These are phyloP conservation scores for Channa maculata DNA, from an alignment of 2,113 vertebrate species.

Conservation along the genomic window DNA sequence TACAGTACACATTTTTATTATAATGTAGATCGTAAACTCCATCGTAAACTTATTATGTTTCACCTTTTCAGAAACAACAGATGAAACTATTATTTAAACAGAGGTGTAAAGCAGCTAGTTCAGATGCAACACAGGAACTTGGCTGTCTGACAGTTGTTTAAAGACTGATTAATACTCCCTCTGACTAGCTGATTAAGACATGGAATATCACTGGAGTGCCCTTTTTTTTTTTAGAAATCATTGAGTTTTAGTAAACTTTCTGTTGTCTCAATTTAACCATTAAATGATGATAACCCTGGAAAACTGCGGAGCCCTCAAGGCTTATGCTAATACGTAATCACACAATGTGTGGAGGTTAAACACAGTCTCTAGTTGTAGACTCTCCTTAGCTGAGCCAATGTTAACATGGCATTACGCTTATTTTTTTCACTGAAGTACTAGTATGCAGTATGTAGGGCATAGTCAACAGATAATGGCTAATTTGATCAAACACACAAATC, in stretches of 20 bases:
- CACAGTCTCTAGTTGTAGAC: too few relatives aligned
- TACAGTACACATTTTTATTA: too few relatives aligned
- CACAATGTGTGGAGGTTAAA: too few relatives aligned
- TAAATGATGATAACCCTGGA: background rate
- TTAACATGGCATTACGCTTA: too few relatives aligned
- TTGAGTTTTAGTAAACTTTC: background rate
- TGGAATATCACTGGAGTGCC: conserved; percentile 4
- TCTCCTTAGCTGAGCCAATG: background rate
- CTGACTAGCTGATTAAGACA: background rate
- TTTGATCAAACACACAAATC: background rate
- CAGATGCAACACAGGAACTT: too few relatives aligned
- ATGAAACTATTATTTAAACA: too few relatives aligned
- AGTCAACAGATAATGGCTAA: background rate
- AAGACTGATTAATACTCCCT: background rate
- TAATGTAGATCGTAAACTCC: too few relatives aligned
- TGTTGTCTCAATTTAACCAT: background rate
- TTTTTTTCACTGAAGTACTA: too few relatives aligned
- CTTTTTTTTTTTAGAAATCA: background rate
- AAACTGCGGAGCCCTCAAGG: background rate
- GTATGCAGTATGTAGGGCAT: background rate
- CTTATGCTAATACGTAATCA: background rate
- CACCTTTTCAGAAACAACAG: too few relatives aligned
- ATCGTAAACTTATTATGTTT: too few relatives aligned
- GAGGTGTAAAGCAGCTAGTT: too few relatives aligned
- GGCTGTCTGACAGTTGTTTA: too few relatives aligned